Percentiles rank a stretch among this genome's conserved stretches.
Evolutionary conservation across 2,888 invertebrate genomes (phyloP).

Genomic region (Hedya salicella): DNA sequence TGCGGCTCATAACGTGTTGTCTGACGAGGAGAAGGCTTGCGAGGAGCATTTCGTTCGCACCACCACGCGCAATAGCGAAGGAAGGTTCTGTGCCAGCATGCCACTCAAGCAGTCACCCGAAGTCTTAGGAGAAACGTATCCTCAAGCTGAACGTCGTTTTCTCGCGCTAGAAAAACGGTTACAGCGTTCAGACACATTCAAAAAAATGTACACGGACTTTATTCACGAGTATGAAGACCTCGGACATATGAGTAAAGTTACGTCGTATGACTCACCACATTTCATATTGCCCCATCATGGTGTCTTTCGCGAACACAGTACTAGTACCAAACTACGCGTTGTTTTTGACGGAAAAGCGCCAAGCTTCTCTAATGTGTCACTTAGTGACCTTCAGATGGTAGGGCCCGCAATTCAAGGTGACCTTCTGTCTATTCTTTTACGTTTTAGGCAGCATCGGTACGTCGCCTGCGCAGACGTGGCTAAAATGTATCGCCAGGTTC

Average conservation of each 20-base stretch:
- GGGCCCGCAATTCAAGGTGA: slow-evolving; percentile 47
- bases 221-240: slow-evolving; percentile 44
- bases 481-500: slow-evolving; percentile 42
- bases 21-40: slow-evolving; percentile 2
- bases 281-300: slow-evolving; percentile 46
- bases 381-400: slow-evolving; percentile 42
- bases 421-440: slow-evolving; percentile 44
- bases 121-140: slow-evolving; percentile 43
- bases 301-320: slow-evolving; percentile 18
- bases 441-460: slow-evolving; percentile 43
- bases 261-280: slow-evolving; percentile 21
- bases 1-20: background rate
- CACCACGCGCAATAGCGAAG: slow-evolving; percentile 38
- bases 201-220: slow-evolving; percentile 45
- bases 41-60: slow-evolving; percentile 38
- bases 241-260: slow-evolving; percentile 45
- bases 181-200: slow-evolving; percentile 30
- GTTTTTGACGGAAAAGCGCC: too few relatives aligned
- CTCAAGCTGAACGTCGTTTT: slow-evolving; percentile 42
- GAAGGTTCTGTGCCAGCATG: slow-evolving; percentile 44
- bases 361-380: too few relatives aligned
- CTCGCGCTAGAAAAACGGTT: slow-evolving; percentile 44
- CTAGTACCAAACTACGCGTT: too few relatives aligned
- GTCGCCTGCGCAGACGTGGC: slow-evolving; percentile 33
- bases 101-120: slow-evolving; percentile 40